phyloP scores from a whole-genome alignment of 2,797 vertebrate genomes.

The Syngnathus acus region DNA sequence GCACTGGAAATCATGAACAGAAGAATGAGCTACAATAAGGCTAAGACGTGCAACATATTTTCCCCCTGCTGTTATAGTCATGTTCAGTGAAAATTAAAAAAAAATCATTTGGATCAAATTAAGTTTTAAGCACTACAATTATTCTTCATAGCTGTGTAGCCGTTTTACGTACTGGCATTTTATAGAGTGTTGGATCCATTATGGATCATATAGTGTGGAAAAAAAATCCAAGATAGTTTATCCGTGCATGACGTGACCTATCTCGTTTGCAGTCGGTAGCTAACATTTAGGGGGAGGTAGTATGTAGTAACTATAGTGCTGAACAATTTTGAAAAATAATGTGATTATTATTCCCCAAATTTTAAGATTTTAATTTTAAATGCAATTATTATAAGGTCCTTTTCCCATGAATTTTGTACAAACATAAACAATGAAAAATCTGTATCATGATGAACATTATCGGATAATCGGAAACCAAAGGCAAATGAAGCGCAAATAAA shows the following conservation, averaged over 20 bases:
- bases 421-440: no score
- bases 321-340: no score
- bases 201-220: neutral
- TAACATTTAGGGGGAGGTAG: neutral
- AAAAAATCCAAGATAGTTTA: neutral
- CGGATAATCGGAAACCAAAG: no score
- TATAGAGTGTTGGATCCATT: neutral
- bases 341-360: no score
- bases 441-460: no score
- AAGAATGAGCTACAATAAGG: constrained; percentile 50
- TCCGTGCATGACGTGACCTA: neutral
- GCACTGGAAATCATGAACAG: constrained; percentile 48
- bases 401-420: no score
- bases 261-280: neutral
- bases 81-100: constrained; percentile 18
- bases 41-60: constrained; percentile 13
- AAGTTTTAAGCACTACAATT: neutral
- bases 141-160: neutral
- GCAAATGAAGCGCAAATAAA: no score
- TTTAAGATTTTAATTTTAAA: no score
- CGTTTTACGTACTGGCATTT: neutral
- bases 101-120: neutral
- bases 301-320: no score
- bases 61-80: constrained; percentile 26
- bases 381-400: no score